Conservation (phyloP, 2,797 vertebrate species). For the Leuciscus waleckii region DNA sequence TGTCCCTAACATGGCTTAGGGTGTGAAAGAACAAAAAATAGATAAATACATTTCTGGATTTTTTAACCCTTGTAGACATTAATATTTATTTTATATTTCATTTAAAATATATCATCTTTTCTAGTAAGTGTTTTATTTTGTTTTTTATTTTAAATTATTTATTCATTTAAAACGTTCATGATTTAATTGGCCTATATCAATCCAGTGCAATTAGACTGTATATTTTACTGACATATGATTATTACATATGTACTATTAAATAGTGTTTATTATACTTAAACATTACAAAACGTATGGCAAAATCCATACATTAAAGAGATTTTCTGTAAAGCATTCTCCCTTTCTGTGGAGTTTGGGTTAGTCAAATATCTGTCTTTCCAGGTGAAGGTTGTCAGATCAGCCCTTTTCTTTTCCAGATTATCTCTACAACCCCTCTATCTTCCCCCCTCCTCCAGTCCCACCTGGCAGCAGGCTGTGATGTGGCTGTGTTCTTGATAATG, state of each 20-base stretch:
- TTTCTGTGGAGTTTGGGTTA: conserved; percentile 72
- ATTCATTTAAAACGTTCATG: neutral
- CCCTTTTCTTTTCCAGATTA: conserved; percentile 53
- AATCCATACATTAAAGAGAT: neutral
- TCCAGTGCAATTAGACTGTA: neutral
- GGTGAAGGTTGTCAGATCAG: conserved; percentile 66
- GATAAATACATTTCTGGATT: neutral
- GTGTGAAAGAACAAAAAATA: neutral
- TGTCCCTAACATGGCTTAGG: neutral
- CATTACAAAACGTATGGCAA: neutral
- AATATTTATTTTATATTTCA: neutral
- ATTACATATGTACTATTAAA: neutral
- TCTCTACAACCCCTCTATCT: conserved; percentile 60
- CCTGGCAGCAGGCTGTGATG: conserved; percentile 77
- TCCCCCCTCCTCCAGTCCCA: conserved; percentile 60
- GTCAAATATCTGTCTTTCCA: conserved; percentile 59
- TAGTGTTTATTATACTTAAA: neutral
- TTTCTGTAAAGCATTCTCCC: conserved; percentile 68
- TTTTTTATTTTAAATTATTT: neutral
- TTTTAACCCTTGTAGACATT: neutral
- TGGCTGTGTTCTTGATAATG: conserved; percentile 81
- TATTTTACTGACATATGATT: neutral
- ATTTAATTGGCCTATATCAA: neutral
- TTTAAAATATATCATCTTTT: neutral
- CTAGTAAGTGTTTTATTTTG: neutral